A percentile compares a stretch with the other conserved stretches of the same genome.
Evolutionary conservation across 2,888 invertebrate species (phyloP).

Genomic region (Bedellia somnulentella): DNA sequence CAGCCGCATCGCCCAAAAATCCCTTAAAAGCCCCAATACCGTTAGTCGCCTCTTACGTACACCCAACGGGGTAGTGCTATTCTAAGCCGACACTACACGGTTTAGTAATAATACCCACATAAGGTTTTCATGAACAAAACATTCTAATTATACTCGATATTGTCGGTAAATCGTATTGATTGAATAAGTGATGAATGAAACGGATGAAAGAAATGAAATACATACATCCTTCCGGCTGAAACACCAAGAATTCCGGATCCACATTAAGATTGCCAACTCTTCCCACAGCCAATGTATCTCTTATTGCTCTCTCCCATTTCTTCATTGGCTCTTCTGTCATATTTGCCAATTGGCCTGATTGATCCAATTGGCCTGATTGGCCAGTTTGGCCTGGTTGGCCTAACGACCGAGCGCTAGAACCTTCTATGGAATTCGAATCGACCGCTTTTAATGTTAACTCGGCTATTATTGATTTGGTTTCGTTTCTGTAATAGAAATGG

Average conservation of each 20-base stretch:
- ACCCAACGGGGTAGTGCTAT: no score
- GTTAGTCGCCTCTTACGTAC: no score
- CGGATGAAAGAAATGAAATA: no score
- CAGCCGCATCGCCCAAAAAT: no score
- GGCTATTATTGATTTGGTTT: constrained; percentile 71
- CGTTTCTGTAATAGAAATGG: constrained; percentile 29
- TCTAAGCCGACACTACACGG: no score
- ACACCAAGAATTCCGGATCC: constrained; percentile 78
- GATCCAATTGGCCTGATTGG: constrained; percentile 5
- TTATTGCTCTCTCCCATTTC: constrained; percentile 60
- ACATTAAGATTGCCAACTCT: constrained; percentile 77
- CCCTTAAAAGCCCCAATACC: no score
- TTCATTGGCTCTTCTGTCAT: constrained; percentile 9
- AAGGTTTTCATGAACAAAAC: no score
- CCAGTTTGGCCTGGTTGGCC: constrained; percentile 13
- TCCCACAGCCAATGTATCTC: constrained; percentile 72
- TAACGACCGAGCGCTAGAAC: constrained; percentile 39
- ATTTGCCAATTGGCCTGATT: not conserved
- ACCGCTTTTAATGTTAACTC: constrained; percentile 76
- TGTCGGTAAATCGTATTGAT: no score
- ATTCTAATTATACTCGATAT: no score
- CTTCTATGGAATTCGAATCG: constrained; percentile 66
- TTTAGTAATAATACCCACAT: no score
- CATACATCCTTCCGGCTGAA: constrained; percentile 73
- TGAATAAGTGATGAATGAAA: no score